Base-by-base conservation (phyloP, 2,888 invertebrate species). In the Biston betularia region DNA sequence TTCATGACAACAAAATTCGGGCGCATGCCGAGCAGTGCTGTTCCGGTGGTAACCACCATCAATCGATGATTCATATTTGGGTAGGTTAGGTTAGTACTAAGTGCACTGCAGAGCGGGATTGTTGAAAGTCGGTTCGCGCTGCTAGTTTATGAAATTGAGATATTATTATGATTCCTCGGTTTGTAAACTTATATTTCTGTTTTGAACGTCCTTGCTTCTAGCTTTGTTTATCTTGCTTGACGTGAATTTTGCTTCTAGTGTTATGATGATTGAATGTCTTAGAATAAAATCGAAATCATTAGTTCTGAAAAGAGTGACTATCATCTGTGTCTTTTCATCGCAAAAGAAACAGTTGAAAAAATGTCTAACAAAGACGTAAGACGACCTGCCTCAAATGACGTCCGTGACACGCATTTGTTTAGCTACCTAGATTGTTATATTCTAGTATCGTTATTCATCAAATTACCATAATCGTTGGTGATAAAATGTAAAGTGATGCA, bases 161-260 rank as follows among this genome's bases (percentile, higher is more conserved):
- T 92, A 93, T 77, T 93, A 88, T 81, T 93, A 93, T 79, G 93
- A 93, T 77, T 85, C 91, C 61, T 86, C 92, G 89, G 93, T 93
- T 84, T 76, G 92, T 90, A 71, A 34, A 50, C 59, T 67, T 48
- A 63, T 45, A 55, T 52, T 60, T 63, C 40, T 63, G 50, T 45
- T 48, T 49, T 58, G n/a, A 24, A 48, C 49, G 58, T 58, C 49
- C 49, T 58, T 58, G 49, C 40, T 49, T 49, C 49, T 14, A 11
- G 48, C 40, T 15, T 63, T 63, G 49, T 67, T 67, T 57, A 49
- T 55, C 14, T 49, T 50, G 58, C 49, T 50, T 57, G 34, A 14
- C 14, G 34, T 56, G 34, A 15, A 11, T 53, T 38, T 14, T n/a
- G 14, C 52, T 57, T 42, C 33, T 38, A 45, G 52, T 65, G 42